Evolutionary conservation across 2,797 vertebrate species (phyloP).

Genomic region (Neosilurus mollespiculum): DNA sequence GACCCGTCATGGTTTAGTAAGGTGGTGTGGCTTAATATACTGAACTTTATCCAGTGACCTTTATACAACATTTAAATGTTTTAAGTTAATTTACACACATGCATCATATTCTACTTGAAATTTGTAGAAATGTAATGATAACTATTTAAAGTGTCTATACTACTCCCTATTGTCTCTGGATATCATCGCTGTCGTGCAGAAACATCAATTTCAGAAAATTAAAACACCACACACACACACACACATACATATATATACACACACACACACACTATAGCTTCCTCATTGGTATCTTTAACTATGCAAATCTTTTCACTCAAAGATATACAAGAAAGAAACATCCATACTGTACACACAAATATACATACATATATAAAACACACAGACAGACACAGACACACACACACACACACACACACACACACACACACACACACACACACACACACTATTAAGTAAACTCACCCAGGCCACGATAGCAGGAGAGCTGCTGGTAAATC

Average conservation of each 20-base stretch:
- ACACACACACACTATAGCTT: neutral
- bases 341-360: neutral
- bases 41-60: neutral
- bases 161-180: too few relatives aligned
- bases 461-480: slow-evolving; percentile 91
- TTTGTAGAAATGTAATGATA: too few relatives aligned
- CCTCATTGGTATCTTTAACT: neutral
- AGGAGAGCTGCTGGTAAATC: slow-evolving; percentile 93
- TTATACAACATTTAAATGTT: neutral
- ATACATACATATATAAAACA: neutral
- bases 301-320: neutral
- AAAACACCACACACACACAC: too few relatives aligned
- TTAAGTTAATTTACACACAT: neutral
- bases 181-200: too few relatives aligned
- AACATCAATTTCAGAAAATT: too few relatives aligned
- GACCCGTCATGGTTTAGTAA: neutral
- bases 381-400: neutral
- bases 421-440: neutral
- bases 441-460: neutral
- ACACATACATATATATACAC: too few relatives aligned
- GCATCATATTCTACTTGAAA: too few relatives aligned
- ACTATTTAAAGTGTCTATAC: too few relatives aligned
- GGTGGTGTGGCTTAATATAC: neutral
- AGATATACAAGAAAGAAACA: neutral
- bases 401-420: neutral